Evolutionary conservation across 2,797 vertebrate genomes (phyloP).

Genomic region (Pipistrellus pygmaeus): DNA sequence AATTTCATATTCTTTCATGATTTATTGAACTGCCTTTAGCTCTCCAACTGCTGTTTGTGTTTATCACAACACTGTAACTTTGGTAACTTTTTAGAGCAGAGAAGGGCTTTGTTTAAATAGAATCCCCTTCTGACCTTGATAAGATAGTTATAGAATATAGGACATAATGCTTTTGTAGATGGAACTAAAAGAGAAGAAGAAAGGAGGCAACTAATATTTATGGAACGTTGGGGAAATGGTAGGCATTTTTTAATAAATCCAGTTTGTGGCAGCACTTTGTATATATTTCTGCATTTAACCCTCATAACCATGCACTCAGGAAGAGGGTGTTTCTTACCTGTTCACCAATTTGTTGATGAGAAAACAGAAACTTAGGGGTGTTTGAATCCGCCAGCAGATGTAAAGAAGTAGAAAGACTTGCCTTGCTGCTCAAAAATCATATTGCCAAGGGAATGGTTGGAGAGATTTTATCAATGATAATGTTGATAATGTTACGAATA

Average conservation of each 20-base stretch:
- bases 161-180: slow-evolving; percentile 35
- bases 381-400: slow-evolving; percentile 35
- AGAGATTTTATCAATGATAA: slow-evolving; percentile 39
- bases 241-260: slow-evolving; percentile 21
- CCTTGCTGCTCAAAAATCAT: slow-evolving; percentile 44
- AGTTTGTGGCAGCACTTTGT: neutral
- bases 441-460: neutral
- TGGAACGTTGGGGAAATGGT: neutral
- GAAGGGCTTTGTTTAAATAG: slow-evolving; percentile 35
- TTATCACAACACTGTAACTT: neutral
- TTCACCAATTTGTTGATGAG: slow-evolving; percentile 40
- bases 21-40: slow-evolving; percentile 59
- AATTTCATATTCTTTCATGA: slow-evolving; percentile 62
- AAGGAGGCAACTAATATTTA: neutral
- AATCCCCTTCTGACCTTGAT: slow-evolving; percentile 37
- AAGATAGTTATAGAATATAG: slow-evolving; percentile 19
- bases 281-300: slow-evolving; percentile 41
- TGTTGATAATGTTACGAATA: slow-evolving; percentile 36
- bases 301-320: neutral
- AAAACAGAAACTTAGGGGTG: neutral
- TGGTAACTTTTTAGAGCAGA: slow-evolving; percentile 11
- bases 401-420: slow-evolving; percentile 13
- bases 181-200: neutral
- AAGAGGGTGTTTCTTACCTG: slow-evolving; percentile 43
- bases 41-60: slow-evolving; percentile 22